A percentile compares a stretch with the other conserved stretches of the same genome.
phyloP scores from a whole-genome alignment of 2,888 invertebrate genomes.

The Oligia strigilis region DNA sequence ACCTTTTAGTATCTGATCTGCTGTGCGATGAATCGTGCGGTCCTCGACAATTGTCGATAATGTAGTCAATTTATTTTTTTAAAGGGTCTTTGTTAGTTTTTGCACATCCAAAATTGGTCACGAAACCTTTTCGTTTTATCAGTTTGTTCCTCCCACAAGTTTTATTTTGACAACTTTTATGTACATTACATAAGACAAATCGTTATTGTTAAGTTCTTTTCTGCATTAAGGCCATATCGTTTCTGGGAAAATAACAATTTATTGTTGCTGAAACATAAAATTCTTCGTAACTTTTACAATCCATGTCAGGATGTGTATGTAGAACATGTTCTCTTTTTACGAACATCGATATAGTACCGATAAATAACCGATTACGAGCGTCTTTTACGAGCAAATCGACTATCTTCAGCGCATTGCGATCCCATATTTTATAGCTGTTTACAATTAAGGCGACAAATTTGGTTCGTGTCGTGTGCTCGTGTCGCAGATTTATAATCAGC shows the following conservation, averaged over 20 bases:
- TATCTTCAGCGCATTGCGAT: conserved; percentile 70
- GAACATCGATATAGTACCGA: conserved; percentile 65
- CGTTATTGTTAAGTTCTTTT: conserved; percentile 32
- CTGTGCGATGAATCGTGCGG: conserved; percentile 36
- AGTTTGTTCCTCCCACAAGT: conserved; percentile 2
- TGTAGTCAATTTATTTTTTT: conserved; percentile 32
- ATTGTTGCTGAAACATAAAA: conserved; percentile 59
- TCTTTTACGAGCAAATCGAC: conserved; percentile 73
- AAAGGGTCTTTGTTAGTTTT: conserved; percentile 35
- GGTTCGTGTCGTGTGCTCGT: conserved; percentile 58
- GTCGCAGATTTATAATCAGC: conserved; percentile 74
- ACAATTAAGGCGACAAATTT: conserved; percentile 75
- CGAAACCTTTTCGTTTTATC: conserved; percentile 31
- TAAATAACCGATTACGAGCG: conserved; percentile 68
- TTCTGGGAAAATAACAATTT: conserved; percentile 58
- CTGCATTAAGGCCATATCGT: conserved; percentile 22
- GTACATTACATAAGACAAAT: conserved; percentile 13
- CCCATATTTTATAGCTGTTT: conserved; percentile 74
- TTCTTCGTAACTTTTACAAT: conserved; percentile 53
- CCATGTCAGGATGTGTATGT: conserved; percentile 58
- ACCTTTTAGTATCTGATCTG: conserved; percentile 32
- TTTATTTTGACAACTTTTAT: conserved; percentile 42
- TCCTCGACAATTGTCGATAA: conserved; percentile 26
- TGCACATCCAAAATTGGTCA: conserved; percentile 33
- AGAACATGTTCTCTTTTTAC: conserved; percentile 61